Evolutionary conservation across 1,140 invertebrate species (phyloP).

Genomic region (Portunus trituberculatus): DNA sequence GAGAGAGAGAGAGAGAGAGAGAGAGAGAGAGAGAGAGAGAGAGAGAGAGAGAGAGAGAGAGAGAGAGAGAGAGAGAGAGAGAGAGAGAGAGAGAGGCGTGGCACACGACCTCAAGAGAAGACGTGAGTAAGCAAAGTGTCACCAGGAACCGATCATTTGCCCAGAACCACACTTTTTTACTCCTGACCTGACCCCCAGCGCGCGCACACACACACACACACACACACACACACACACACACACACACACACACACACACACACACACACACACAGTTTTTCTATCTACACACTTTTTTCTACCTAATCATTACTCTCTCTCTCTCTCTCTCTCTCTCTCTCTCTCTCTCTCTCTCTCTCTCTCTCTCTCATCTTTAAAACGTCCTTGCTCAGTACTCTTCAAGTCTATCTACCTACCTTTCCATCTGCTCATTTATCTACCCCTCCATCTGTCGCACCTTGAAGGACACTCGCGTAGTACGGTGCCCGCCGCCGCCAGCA

Average conservation of each 20-base stretch:
- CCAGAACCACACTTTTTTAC: not conserved
- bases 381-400: too few species aligned
- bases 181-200: not conserved
- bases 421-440: not conserved
- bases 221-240: not conserved
- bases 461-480: not conserved
- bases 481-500: not conserved
- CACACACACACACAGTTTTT: conserved; percentile 20
- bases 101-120: not conserved
- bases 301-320: not conserved
- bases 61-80: conserved; percentile 49
- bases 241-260: conserved; percentile 23
- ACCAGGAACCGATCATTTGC: not conserved
- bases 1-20: not conserved
- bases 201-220: not conserved
- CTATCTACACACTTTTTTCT: not conserved
- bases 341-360: too few species aligned
- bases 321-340: too few species aligned
- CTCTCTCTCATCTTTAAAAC: too few species aligned
- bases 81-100: not conserved
- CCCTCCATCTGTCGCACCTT: not conserved
- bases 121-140: not conserved
- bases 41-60: conserved; percentile 47
- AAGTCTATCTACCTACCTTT: not conserved
- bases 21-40: conserved; percentile 13